Conservation (phyloP, 2,888 invertebrate genomes). For the Sarcophaga carnaria region DNA sequence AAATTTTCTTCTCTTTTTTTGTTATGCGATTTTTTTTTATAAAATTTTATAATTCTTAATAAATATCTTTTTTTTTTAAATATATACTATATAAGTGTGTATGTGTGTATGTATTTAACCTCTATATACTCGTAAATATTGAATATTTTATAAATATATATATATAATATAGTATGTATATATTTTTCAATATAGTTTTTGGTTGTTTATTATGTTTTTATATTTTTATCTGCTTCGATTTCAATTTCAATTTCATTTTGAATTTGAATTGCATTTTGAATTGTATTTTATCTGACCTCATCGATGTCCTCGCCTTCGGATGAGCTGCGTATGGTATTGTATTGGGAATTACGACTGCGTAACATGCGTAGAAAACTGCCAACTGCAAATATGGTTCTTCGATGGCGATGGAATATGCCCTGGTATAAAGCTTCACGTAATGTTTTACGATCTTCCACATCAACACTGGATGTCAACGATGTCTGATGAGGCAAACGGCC, state of each 20-base stretch:
- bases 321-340: conserved; percentile 87
- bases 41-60: conserved; percentile 11
- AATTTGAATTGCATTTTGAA: background rate
- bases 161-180: conserved; percentile 6
- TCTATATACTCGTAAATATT: too few species aligned
- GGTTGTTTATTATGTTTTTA: conserved; percentile 40
- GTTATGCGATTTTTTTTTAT: background rate
- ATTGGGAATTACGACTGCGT: conserved; percentile 88
- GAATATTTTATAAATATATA: conserved; percentile 4
- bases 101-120: too few species aligned
- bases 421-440: conserved; percentile 88
- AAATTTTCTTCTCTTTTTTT: background rate
- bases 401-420: conserved; percentile 89
- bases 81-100: background rate
- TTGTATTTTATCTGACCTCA: conserved; percentile 81
- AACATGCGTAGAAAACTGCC: conserved; percentile 89
- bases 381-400: conserved; percentile 89
- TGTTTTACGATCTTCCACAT: conserved; percentile 87
- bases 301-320: conserved; percentile 82
- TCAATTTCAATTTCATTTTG: too few species aligned
- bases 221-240: background rate
- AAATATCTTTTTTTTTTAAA: background rate
- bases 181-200: conserved; percentile 14
- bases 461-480: conserved; percentile 85
- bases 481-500: conserved; percentile 85